Percentiles rank a stretch among this genome's conserved stretches.
Conservation (phyloP, 1,140 invertebrate genomes). For the Bombus soroeensis region DNA sequence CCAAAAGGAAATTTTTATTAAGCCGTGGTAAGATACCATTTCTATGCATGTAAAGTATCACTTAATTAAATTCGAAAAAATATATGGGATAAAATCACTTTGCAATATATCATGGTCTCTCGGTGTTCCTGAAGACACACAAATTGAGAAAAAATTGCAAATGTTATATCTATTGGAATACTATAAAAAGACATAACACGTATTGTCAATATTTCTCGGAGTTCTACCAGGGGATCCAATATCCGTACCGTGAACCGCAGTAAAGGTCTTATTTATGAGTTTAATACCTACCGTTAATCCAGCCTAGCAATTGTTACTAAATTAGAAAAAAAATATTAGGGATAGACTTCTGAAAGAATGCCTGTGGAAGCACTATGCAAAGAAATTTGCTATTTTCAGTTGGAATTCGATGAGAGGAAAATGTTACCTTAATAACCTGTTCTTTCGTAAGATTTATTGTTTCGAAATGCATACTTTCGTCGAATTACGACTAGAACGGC, state of each 20-base stretch:
- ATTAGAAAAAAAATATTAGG: not conserved
- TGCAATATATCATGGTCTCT: not conserved
- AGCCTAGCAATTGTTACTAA: not conserved
- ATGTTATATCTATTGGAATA: too few relatives aligned
- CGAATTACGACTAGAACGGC: not conserved
- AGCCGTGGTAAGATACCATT: too few relatives aligned
- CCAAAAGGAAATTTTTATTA: not conserved
- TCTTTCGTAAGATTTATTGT: not conserved
- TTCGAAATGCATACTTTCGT: not conserved
- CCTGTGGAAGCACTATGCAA: not conserved
- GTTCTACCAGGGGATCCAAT: not conserved
- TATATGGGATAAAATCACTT: not conserved
- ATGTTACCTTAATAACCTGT: not conserved
- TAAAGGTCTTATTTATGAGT: conserved; percentile 5
- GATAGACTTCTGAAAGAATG: too few relatives aligned
- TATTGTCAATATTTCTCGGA: not conserved
- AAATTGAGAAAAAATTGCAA: not conserved
- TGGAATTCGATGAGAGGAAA: not conserved
- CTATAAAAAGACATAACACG: not conserved
- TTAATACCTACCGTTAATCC: not conserved
- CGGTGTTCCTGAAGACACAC: too few relatives aligned
- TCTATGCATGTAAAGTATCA: not conserved
- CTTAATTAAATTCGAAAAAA: not conserved
- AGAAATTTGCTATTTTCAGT: not conserved
- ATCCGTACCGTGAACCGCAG: not conserved